phyloP scores from a whole-genome alignment of 2,797 vertebrate genomes.

The Melanotaenia parkinsoni region DNA sequence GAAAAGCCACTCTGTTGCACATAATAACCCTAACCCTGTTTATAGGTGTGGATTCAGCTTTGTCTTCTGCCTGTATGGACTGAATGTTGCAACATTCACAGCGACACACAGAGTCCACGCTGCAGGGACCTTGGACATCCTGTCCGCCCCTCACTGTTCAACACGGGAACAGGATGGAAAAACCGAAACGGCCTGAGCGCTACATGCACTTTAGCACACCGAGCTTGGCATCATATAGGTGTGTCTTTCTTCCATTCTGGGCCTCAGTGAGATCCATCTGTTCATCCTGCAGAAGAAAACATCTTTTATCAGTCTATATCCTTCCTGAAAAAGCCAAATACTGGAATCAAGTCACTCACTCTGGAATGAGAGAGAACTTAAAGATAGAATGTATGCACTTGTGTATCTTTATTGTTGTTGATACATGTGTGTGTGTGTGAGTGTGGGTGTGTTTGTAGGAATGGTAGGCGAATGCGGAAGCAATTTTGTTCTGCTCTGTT shows the following conservation, averaged over 20 bases:
- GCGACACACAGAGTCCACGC: slow-evolving; percentile 34
- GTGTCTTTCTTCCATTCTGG: slow-evolving; percentile 55
- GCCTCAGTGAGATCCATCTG: slow-evolving; percentile 75
- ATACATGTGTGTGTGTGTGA: slow-evolving; percentile 6
- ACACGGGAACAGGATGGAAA: slow-evolving; percentile 67
- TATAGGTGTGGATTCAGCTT: slow-evolving; percentile 8
- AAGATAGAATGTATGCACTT: slow-evolving; percentile 8
- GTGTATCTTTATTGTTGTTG: slow-evolving; percentile 25
- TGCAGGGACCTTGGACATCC: slow-evolving; percentile 60
- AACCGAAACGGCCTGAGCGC: slow-evolving; percentile 37
- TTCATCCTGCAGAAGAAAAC: slow-evolving; percentile 35
- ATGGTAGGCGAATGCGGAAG: slow-evolving; percentile 37
- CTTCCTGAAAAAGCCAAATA: slow-evolving; percentile 3
- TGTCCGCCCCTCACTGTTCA: slow-evolving; percentile 66
- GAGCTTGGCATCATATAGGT: slow-evolving; percentile 61
- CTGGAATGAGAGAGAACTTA: slow-evolving; percentile 20
- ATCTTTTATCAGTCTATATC: not conserved
- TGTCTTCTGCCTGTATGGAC: not conserved
- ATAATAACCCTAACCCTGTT: not conserved
- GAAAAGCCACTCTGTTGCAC: not conserved
- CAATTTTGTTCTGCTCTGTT: slow-evolving; percentile 81
- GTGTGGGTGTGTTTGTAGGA: slow-evolving; percentile 7
- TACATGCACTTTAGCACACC: slow-evolving; percentile 44
- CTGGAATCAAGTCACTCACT: slow-evolving; percentile 8
- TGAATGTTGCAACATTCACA: slow-evolving; percentile 10